phyloP scores from a whole-genome alignment of 2,113 vertebrate genomes.

The Psittacus erithacus region DNA sequence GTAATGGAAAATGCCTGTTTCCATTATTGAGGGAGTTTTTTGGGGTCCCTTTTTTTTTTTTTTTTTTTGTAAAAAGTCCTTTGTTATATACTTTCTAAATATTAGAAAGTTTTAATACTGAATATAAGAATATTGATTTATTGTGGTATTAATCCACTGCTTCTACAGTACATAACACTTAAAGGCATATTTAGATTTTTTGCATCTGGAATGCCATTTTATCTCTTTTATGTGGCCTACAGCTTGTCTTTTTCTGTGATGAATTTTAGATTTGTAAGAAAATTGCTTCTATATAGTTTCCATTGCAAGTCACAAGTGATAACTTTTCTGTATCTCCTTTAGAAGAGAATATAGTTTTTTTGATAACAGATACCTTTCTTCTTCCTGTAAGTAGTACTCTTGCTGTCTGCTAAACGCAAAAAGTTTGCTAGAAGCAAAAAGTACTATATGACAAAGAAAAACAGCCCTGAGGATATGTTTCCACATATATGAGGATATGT shows the following conservation, averaged over 20 bases:
- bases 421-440: not conserved
- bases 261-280: not conserved
- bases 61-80: not conserved
- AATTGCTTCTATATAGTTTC: not conserved
- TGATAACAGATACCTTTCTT: not conserved
- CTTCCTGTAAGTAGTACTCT: not conserved
- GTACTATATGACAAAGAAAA: not conserved
- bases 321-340: not conserved
- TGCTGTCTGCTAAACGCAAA: not conserved
- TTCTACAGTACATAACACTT: not conserved
- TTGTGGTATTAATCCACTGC: not conserved
- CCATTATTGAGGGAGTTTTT: rapidly evolving
- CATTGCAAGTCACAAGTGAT: not conserved
- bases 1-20: not conserved
- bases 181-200: not conserved
- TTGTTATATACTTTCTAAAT: not conserved
- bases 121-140: not conserved
- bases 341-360: not conserved
- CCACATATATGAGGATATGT: not conserved
- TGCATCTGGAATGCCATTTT: not conserved
- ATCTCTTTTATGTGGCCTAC: not conserved
- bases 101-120: not conserved
- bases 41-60: not conserved
- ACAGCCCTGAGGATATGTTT: not conserved
- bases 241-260: not conserved